Evolutionary conservation across 2,888 invertebrate genomes (phyloP), one percentile per base, ranked within the genome.

Genomic region (Crossocerus cetratus): DNA sequence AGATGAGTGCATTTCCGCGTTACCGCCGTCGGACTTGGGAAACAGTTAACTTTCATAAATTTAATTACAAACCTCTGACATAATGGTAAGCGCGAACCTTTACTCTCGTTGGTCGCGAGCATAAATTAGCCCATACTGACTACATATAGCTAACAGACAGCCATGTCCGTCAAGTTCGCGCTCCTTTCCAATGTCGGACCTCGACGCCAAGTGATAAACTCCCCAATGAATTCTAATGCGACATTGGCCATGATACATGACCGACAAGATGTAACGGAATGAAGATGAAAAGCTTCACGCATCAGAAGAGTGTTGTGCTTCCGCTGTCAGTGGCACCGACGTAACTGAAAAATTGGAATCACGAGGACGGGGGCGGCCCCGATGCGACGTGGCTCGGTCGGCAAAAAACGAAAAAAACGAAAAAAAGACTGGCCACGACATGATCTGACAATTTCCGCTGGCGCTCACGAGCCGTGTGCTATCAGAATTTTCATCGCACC

Each of bases 31-130:
- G 65, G 49, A 69, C 14, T 54, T 58, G 65, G 64, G 32, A 70
- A 81, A 76, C 76, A 72, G 74, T 79, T 70, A 81, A 74, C 79
- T 74, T 78, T 79, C 76, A 71, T 79, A 77, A 81, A 82, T 81
- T 79, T 76, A 79, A 82, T 82, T 82, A 81, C 57, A 45, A 23
- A 21, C 43, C 69, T 43, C 65, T 69, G 69, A 60, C 62, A 43
- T 61, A 78, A 77, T 69, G 62, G 71, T 62, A 67, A 55, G 53
- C 56, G 53, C 56, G 42, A 45, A 42, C 20, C 53, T 64, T 54
- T 57, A 49, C 65, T 70, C 58, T 67, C 59, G 32, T 56, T 32
- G 16, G 44, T 8, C 43, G 60, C 60, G 65, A 72, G 69, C 54
- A 22, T 67, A 45, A 58, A 68, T 74, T 72, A 74, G 32, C 43